Evolutionary conservation across 2,113 vertebrate species (phyloP).

Genomic region (Ibidorhyncha struthersii): DNA sequence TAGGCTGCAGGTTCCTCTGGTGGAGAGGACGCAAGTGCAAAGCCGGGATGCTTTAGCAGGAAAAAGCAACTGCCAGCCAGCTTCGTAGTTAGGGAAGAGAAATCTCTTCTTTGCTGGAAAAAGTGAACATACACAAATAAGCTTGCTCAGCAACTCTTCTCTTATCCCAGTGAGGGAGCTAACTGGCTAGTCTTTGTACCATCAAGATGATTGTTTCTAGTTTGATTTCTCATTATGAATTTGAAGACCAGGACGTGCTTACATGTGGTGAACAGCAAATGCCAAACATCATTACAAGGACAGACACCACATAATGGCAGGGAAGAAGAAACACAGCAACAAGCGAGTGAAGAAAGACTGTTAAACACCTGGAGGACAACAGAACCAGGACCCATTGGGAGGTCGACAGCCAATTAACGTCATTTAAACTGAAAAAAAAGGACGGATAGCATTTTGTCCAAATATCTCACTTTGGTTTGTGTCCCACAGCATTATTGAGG

Average conservation of each 20-base stretch:
- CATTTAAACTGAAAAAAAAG: background rate
- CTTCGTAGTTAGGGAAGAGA: background rate
- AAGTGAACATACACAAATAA: background rate
- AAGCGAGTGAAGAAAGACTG: background rate
- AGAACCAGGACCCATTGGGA: background rate
- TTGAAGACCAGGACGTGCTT: background rate
- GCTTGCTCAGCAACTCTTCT: background rate
- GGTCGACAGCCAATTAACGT: background rate
- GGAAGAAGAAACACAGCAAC: background rate
- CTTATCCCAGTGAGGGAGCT: background rate
- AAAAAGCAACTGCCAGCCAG: background rate
- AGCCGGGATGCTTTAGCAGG: background rate
- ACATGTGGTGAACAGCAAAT: background rate
- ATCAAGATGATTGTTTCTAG: background rate
- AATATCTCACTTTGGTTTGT: background rate
- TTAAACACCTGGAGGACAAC: background rate
- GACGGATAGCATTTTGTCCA: background rate
- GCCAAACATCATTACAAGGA: background rate
- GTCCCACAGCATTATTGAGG: background rate
- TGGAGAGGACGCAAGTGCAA: background rate
- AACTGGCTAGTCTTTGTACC: background rate
- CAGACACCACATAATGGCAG: background rate
- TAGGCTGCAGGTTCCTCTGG: background rate
- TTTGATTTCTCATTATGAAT: background rate
- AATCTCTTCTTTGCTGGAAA: background rate